Base-by-base conservation (phyloP, 2,113 vertebrate genomes). In the Sturnus vulgaris region DNA sequence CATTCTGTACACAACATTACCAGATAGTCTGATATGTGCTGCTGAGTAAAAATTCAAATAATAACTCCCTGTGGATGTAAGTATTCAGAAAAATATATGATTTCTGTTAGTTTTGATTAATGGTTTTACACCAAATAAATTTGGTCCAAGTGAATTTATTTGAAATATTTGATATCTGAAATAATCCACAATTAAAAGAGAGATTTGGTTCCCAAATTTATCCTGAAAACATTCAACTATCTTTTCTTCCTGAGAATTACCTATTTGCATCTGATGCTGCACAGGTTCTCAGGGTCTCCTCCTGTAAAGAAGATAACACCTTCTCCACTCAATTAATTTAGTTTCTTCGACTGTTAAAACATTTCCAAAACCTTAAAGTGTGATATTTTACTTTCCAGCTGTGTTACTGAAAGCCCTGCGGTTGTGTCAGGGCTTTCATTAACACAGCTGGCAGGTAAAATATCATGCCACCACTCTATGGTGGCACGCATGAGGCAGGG, bases 381-480 rank as follows among this genome's bases (percentile, higher is more conserved):
- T 3, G 2, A 8, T 31, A 5, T 42, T 57, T 86, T 28, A 24
- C 7, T 59, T 87, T 19, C 6, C 10, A 33, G 28, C 9, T 57
- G 2, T 49, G 10, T 40, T 37, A 35, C 25, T 61, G n/a, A 84
- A 81, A 53, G 55, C 14, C 15, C 12, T 2, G 3, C 66, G 20
- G 5, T 61, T 65, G 35, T 3, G 1, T 44, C 12, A 28, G 28
- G 7, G 12, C 31, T 55, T 55, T 33, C 31, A 33, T 7, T 55
- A 55, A 21, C 19, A 33, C 19, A 53, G 30, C 30, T 55, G 53
- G 53, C 30, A 55, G 12, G 19, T 33, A 55, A 55, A 33, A 33
- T 33, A 33, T 55, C 5, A 10, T 9, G 2, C 25, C 60, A 28
- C 6, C 18, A 10, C 16, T 25, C 30, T 12, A 2, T 1, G 2